A percentile compares a stretch with the other conserved stretches of the same genome.
These are phyloP conservation scores for human DNA, from an alignment of 2,113 vertebrate genomes.

Conservation along the genomic window DNA sequence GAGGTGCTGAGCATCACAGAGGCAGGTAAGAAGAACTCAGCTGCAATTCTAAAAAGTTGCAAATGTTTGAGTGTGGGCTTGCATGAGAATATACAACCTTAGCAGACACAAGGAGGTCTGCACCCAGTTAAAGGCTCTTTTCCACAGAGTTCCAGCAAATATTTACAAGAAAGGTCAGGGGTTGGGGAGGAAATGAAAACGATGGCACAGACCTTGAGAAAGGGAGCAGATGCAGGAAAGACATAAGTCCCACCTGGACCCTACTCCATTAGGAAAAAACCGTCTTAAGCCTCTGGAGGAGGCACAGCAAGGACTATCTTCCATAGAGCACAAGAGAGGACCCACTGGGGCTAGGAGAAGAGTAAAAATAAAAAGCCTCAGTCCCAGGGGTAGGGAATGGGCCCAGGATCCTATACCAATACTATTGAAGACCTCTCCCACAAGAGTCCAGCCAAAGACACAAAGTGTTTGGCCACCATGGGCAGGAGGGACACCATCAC, in stretches of 20 bases:
- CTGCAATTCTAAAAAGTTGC: rapidly evolving
- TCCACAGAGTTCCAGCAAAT: neutral
- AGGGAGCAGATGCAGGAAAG: neutral
- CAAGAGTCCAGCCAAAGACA: neutral
- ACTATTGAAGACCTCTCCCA: neutral
- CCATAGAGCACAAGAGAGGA: neutral
- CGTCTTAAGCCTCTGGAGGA: neutral
- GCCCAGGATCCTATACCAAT: neutral
- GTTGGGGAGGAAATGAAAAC: neutral
- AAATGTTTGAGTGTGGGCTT: neutral
- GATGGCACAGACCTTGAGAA: neutral
- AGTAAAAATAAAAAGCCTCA: neutral
- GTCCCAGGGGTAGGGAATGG: neutral
- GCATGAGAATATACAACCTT: neutral
- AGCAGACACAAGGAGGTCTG: neutral
- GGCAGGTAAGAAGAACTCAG: neutral
- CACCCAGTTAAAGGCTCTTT: too few species aligned
- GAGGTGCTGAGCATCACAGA: neutral
- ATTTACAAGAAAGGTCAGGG: neutral
- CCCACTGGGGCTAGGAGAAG: neutral
- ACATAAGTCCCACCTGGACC: rapidly evolving
- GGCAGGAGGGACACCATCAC: neutral
- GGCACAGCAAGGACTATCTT: rapidly evolving
- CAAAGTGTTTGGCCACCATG: neutral
- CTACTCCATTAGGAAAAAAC: neutral